Base-by-base conservation (phyloP, 1,140 invertebrate species). In the Halotydeus destructor region DNA sequence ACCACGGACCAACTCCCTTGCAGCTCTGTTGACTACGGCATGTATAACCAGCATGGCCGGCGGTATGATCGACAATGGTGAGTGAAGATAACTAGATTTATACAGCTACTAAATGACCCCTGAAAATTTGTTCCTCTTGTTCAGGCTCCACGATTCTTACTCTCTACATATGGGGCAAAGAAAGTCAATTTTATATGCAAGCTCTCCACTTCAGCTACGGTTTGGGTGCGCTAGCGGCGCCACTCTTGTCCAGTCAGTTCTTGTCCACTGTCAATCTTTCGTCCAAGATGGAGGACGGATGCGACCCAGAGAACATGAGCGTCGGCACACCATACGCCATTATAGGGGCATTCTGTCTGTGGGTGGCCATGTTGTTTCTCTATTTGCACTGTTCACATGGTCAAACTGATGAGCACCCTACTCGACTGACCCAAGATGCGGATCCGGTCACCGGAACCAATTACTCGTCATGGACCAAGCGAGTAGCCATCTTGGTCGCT, bases 131-230 rank as follows among this genome's bases (percentile, higher is more conserved):
- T n/a, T n/a, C n/a, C n/a, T n/a, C n/a, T n/a, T n/a, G n/a, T n/a
- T n/a, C 33, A 14, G n/a, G 5, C 22, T 14, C 5, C n/a, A 68
- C 67, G 56, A 60, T 65, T 5, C 55, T 62, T 35, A 66, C 63
- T 50, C 52, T 68, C 11, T 53, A 61, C 37, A 53, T 67, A 6
- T 69, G 66, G 66, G 60, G 60, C 5, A 56, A 57, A 34, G 55
- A 60, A 31, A 65, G 62, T 50, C 58, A 57, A 2, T 64, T 64
- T 5, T 67, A 61, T 42, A 60, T 68, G 45, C 66, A 69, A 50
- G 53, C 61, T 3, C 42, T 69, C 21, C 66, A 68, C 44, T 68
- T 68, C 51, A 59, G 58, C 18, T 67, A 67, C 56, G 65, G 62
- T 19, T 43, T 68, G 22, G 66, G 66, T 24, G 63, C 64, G 1